Percentiles rank a stretch among this genome's conserved stretches.
Evolutionary conservation across 1,140 invertebrate species (phyloP).

Genomic region (Bactericera cockerelli): DNA sequence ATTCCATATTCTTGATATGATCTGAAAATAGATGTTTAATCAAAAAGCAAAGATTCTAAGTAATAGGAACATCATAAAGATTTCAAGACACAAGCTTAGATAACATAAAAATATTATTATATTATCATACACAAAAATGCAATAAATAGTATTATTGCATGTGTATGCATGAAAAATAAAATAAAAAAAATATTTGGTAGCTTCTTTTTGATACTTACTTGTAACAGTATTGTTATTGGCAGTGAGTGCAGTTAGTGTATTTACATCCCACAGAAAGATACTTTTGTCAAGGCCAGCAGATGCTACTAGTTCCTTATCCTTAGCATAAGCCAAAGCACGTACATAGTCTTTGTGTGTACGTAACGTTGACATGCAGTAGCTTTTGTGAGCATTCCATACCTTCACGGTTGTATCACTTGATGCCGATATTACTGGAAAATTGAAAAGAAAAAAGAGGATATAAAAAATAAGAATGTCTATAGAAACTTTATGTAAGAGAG

Average conservation of each 20-base stretch:
- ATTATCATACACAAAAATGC: too few species aligned
- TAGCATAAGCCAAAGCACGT: conserved; percentile 94
- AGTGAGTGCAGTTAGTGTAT: conserved; percentile 91
- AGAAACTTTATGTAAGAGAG: neutral
- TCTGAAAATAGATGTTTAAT: too few species aligned
- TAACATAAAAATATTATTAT: too few species aligned
- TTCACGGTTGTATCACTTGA: conserved; percentile 99
- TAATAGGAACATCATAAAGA: too few species aligned
- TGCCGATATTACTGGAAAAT: conserved; percentile 84
- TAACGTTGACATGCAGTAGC: conserved; percentile 96
- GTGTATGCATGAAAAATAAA: too few species aligned
- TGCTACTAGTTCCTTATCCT: conserved; percentile 91
- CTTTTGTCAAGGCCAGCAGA: conserved; percentile 93
- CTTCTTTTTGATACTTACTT: conserved; percentile 52
- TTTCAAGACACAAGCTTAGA: too few species aligned
- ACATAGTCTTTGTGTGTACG: conserved; percentile 98
- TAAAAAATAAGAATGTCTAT: neutral
- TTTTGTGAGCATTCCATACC: conserved; percentile 99
- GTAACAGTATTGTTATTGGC: conserved; percentile 98
- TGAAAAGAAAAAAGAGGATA: conserved; percentile 17
- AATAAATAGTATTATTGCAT: too few species aligned
- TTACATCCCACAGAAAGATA: conserved; percentile 98
- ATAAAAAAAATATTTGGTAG: too few species aligned
- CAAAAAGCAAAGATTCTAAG: too few species aligned
- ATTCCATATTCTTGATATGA: too few species aligned